A percentile compares a stretch with the other conserved stretches of the same genome.
These are phyloP conservation scores for Drosophila kepulauana DNA, from an alignment of 1,140 invertebrate species.

Conservation along the genomic window DNA sequence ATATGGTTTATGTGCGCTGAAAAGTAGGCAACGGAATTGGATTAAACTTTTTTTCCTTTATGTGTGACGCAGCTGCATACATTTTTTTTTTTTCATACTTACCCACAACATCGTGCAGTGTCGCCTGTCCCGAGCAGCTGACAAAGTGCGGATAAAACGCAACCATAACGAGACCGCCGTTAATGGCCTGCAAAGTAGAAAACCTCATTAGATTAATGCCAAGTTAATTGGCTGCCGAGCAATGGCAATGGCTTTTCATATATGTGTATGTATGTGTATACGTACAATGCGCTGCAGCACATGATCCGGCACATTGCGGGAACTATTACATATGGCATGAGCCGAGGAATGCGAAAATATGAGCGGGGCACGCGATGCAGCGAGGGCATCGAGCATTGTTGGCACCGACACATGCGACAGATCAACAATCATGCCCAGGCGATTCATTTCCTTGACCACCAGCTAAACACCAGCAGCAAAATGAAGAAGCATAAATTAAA, in stretches of 20 bases:
- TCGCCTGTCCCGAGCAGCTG: conserved; percentile 91
- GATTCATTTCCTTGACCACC: conserved; percentile 93
- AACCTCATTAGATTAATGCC: conserved; percentile 23
- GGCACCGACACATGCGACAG: conserved; percentile 93
- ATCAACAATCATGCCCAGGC: conserved; percentile 96
- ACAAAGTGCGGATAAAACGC: conserved; percentile 95
- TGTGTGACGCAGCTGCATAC: too few species aligned
- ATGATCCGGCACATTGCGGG: conserved; percentile 94
- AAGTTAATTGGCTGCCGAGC: conserved; percentile 35
- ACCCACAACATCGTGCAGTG: conserved; percentile 91
- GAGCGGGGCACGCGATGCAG: conserved; percentile 91
- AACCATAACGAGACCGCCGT: conserved; percentile 95
- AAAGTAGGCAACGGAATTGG: conserved; percentile 53
- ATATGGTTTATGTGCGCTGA: conserved; percentile 96
- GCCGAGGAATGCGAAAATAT: conserved; percentile 96
- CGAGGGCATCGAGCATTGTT: conserved; percentile 92
- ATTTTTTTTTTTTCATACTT: conserved; percentile 16
- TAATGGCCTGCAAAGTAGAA: conserved; percentile 86
- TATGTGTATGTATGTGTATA: conserved; percentile 36
- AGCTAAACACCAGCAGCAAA: conserved; percentile 85
- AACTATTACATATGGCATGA: conserved; percentile 92
- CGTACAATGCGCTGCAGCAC: conserved; percentile 92
- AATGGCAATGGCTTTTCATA: conserved; percentile 8
- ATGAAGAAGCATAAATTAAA: neutral
- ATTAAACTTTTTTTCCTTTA: conserved; percentile 37